These are phyloP conservation scores for Lycodopsis pacificus DNA, from an alignment of 2,797 vertebrate genomes.

Conservation along the genomic window DNA sequence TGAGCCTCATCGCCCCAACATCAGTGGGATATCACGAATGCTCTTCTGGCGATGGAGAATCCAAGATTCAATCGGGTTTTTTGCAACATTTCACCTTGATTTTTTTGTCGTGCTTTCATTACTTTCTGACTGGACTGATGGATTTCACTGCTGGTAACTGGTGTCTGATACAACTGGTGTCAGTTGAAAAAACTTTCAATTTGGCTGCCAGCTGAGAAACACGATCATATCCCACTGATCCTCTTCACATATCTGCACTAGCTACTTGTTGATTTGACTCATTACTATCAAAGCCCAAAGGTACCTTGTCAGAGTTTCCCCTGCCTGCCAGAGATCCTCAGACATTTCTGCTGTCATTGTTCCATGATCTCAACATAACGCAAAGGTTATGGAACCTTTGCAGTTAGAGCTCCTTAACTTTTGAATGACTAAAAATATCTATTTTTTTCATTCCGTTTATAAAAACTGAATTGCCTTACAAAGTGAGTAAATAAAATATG, in stretches of 20 bases:
- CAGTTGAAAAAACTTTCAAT: not conserved
- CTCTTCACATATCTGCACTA: not conserved
- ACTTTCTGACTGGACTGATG: not conserved
- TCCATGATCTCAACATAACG: conserved; percentile 8
- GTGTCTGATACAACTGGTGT: too few relatives aligned
- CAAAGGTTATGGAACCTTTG: not conserved
- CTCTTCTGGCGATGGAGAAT: not conserved
- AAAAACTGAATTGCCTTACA: not conserved
- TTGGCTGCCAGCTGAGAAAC: not conserved
- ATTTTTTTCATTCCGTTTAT: not conserved
- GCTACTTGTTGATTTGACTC: conserved; percentile 2
- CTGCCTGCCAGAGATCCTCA: not conserved
- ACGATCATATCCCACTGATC: not conserved
- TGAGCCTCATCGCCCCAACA: not conserved
- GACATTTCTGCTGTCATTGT: not conserved
- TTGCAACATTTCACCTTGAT: conserved; percentile 9
- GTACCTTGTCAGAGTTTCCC: not conserved
- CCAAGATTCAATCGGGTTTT: not conserved
- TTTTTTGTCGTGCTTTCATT: not conserved
- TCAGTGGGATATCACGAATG: not conserved
- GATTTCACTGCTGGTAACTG: not conserved
- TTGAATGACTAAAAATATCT: not conserved
- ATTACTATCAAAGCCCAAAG: conserved; percentile 9
- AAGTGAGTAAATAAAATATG: not conserved
- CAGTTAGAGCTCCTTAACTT: not conserved